Evolutionary conservation across 2,888 invertebrate species (phyloP).

Genomic region (Parapristionchus giblindavisi): DNA sequence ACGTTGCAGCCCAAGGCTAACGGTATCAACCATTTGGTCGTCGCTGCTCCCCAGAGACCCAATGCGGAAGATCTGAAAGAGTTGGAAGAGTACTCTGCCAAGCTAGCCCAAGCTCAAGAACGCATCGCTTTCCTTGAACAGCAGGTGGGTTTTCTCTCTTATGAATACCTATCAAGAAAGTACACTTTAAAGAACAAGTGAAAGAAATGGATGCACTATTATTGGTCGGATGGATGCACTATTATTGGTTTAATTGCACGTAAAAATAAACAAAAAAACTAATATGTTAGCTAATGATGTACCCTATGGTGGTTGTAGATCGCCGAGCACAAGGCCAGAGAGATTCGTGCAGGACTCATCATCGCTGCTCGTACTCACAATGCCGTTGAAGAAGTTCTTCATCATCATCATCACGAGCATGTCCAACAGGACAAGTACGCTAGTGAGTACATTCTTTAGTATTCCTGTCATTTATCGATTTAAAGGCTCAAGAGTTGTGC

Average conservation of each 20-base stretch:
- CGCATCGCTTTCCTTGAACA: slow-evolving; percentile 29
- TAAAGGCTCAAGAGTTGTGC: too few relatives aligned
- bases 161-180: neutral
- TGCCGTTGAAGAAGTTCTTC: too few relatives aligned
- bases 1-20: slow-evolving; percentile 14
- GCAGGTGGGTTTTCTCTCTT: neutral
- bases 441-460: neutral
- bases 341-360: slow-evolving; percentile 3
- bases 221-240: neutral
- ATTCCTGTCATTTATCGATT: too few relatives aligned
- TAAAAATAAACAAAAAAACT: neutral
- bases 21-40: too few relatives aligned
- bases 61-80: slow-evolving; percentile 13
- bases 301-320: too few relatives aligned
- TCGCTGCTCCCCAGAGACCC: slow-evolving; percentile 12
- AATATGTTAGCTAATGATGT: too few relatives aligned
- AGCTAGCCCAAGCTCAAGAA: slow-evolving; percentile 22
- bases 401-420: too few relatives aligned
- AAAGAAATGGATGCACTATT: neutral
- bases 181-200: neutral
- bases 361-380: slow-evolving; percentile 23
- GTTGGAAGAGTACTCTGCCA: slow-evolving; percentile 6
- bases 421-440: slow-evolving; percentile 30
- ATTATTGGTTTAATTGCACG: neutral
- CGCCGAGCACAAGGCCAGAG: slow-evolving; percentile 17